Evolutionary conservation across 2,888 invertebrate species (phyloP).

Genomic region (Chrysotoxum bicinctum): DNA sequence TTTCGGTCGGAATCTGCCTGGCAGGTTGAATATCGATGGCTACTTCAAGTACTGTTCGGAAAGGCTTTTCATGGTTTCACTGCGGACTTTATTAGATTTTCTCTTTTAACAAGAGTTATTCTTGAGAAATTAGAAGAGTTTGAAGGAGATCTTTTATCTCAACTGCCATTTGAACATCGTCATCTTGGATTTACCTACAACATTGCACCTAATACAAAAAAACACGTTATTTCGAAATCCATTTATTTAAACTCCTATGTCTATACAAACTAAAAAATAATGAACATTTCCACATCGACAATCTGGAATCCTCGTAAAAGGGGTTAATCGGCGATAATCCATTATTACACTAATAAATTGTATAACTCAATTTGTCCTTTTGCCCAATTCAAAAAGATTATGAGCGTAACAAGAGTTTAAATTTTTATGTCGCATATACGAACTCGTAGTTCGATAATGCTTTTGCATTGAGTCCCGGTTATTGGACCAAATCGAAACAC

Average conservation of each 20-base stretch:
- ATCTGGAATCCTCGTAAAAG: background rate
- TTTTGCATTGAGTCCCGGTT: constrained; percentile 30
- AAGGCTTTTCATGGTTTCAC: too few relatives aligned
- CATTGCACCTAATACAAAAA: background rate
- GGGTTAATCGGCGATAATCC: constrained; percentile 36
- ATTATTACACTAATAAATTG: constrained; percentile 26
- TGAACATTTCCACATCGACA: background rate
- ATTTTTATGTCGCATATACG: constrained; percentile 36
- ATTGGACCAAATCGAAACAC: constrained; percentile 7
- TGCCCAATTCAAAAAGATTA: constrained; percentile 51
- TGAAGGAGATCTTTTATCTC: too few relatives aligned
- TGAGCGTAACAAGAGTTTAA: constrained; percentile 44
- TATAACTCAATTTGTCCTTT: constrained; percentile 45
- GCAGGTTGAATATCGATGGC: too few relatives aligned
- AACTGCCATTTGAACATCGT: too few relatives aligned
- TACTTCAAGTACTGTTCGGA: too few relatives aligned
- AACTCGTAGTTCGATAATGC: constrained; percentile 25
- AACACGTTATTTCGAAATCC: background rate
- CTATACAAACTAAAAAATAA: background rate
- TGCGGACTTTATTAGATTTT: too few relatives aligned
- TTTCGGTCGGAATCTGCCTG: too few relatives aligned
- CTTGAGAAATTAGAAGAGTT: too few relatives aligned
- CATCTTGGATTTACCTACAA: background rate
- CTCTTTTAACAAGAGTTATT: too few relatives aligned
- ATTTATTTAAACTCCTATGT: background rate